phyloP scores from a whole-genome alignment of 1,140 invertebrate genomes.

The Drosophila dunni region DNA sequence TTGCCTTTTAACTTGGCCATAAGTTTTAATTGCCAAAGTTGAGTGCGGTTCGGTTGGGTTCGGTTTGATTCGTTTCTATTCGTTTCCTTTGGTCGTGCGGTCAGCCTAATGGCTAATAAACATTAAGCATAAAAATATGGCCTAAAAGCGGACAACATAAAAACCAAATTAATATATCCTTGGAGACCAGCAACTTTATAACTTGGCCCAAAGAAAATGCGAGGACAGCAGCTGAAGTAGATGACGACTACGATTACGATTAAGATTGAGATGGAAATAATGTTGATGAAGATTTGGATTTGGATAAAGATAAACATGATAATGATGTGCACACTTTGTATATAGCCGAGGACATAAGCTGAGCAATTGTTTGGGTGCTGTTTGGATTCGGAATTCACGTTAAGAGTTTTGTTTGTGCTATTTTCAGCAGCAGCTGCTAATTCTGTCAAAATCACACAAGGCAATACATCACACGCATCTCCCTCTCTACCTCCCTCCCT shows the following conservation, averaged over 20 bases:
- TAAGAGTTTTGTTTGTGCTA: conserved; percentile 65
- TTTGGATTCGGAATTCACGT: not conserved
- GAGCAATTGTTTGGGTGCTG: conserved; percentile 8
- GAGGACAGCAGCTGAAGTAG: not conserved
- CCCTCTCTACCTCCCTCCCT: not conserved
- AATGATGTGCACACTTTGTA: conserved; percentile 40
- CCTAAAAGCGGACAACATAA: conserved; percentile 68
- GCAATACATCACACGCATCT: conserved; percentile 76
- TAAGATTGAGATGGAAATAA: not conserved
- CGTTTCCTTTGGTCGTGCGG: conserved; percentile 28
- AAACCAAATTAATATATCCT: conserved; percentile 81
- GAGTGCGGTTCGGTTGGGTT: not conserved
- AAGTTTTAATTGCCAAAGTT: conserved; percentile 80
- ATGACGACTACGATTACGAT: not conserved
- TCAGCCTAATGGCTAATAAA: conserved; percentile 76
- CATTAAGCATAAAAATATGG: conserved; percentile 57
- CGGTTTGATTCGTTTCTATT: conserved; percentile 9
- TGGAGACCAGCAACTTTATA: conserved; percentile 64
- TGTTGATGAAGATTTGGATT: not conserved
- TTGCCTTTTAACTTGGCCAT: conserved; percentile 48
- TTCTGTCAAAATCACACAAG: conserved; percentile 81
- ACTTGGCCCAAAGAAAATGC: conserved; percentile 9
- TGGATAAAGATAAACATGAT: conserved; percentile 17
- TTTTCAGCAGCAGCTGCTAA: conserved; percentile 80
- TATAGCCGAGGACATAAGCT: conserved; percentile 23